Conservation (phyloP, 1,140 invertebrate species). For the Lepidurus apus region DNA sequence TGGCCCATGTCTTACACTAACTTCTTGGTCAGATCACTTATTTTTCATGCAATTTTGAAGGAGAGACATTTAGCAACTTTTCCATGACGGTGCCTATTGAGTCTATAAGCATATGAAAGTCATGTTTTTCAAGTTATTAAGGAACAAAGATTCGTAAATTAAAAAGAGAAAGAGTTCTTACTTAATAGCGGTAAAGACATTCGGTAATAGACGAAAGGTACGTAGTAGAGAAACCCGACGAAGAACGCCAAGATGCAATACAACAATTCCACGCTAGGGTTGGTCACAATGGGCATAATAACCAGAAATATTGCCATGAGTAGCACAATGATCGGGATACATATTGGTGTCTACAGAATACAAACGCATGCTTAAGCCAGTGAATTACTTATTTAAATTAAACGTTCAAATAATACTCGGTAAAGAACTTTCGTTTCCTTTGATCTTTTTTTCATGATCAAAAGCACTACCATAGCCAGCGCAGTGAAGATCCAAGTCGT, state of each 20-base stretch:
- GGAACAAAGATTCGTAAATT: too few species aligned
- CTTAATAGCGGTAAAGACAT: not conserved
- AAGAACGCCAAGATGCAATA: not conserved
- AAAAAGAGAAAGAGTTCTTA: not conserved
- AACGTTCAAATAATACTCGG: constrained; percentile 49
- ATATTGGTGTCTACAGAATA: not conserved
- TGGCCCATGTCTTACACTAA: too few species aligned
- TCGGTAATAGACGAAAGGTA: not conserved
- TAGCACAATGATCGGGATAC: not conserved
- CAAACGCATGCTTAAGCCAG: not conserved
- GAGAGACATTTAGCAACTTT: too few species aligned
- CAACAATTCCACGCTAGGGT: not conserved
- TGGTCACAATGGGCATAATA: not conserved
- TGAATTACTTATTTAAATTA: not conserved
- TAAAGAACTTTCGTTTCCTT: constrained; percentile 50
- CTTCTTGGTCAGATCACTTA: too few species aligned
- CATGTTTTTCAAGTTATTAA: too few species aligned
- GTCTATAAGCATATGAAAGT: too few species aligned
- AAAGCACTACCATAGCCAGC: constrained; percentile 46
- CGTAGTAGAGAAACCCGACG: not conserved
- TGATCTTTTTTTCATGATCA: constrained; percentile 46
- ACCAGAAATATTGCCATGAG: not conserved
- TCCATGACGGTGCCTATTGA: too few species aligned
- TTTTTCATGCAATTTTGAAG: too few species aligned
- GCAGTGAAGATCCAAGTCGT: constrained; percentile 53